A percentile compares a stretch with the other conserved stretches of the same genome.
Conservation (phyloP, 2,797 vertebrate species). For the Mormyrus proboscirostris region DNA sequence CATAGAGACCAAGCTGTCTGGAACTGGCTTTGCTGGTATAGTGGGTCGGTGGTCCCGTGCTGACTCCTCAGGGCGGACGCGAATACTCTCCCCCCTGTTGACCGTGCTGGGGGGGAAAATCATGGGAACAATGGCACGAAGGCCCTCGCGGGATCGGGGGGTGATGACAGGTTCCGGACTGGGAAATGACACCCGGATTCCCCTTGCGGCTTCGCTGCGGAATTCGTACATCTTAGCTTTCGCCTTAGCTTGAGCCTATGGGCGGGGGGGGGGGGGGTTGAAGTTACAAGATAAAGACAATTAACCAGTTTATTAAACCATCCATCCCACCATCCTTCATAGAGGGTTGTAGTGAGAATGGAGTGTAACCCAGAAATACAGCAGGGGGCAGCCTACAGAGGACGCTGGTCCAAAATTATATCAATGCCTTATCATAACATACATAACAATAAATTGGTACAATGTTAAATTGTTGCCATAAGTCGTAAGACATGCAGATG, state of each 20-base stretch:
- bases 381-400: background rate
- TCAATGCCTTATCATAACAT: background rate
- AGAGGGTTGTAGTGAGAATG: background rate
- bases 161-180: slow-evolving; percentile 74
- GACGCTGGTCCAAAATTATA: background rate
- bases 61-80: slow-evolving; percentile 59
- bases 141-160: slow-evolving; percentile 82
- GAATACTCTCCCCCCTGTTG: slow-evolving; percentile 68
- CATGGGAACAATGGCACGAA: slow-evolving; percentile 79
- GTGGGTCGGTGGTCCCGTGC: slow-evolving; percentile 50
- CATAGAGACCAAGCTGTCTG: slow-evolving; percentile 33
- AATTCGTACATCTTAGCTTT: slow-evolving; percentile 89
- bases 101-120: slow-evolving; percentile 73
- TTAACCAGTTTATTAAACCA: background rate
- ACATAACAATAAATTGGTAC: background rate
- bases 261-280: slow-evolving; percentile 41
- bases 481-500: background rate
- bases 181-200: slow-evolving; percentile 78
- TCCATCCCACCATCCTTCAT: background rate
- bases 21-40: slow-evolving; percentile 35
- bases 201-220: slow-evolving; percentile 73
- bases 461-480: background rate
- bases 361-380: background rate
- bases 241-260: slow-evolving; percentile 84
- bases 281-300: background rate